phyloP scores from a whole-genome alignment of 2,113 vertebrate species.

The Rhizomys pruinosus region DNA sequence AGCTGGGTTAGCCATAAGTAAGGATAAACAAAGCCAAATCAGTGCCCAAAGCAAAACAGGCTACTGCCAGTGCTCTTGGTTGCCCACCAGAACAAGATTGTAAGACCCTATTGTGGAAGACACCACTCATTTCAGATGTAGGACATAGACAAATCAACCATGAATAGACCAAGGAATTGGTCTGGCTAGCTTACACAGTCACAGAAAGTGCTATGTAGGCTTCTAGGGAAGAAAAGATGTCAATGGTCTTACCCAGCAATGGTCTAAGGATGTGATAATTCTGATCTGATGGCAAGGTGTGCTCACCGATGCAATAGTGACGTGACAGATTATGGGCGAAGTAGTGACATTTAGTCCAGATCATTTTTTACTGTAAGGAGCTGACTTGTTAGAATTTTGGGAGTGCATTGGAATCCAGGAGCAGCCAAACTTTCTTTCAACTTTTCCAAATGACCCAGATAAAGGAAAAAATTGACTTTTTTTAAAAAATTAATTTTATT shows the following conservation, averaged over 20 bases:
- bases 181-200: background rate
- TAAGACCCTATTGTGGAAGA: background rate
- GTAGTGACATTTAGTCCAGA: background rate
- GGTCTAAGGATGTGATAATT: background rate
- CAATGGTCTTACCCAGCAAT: background rate
- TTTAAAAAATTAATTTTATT: too few relatives aligned
- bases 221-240: background rate
- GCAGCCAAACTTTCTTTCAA: background rate
- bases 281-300: background rate
- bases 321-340: too few relatives aligned
- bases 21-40: background rate
- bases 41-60: background rate
- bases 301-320: background rate
- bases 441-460: background rate
- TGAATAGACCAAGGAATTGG: background rate
- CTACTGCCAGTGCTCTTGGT: background rate
- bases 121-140: background rate
- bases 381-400: background rate
- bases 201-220: background rate
- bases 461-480: too few relatives aligned
- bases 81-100: background rate
- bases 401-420: background rate
- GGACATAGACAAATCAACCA: background rate
- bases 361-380: too few relatives aligned
- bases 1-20: background rate